Evolutionary conservation across 2,888 invertebrate genomes (phyloP), one percentile per base, ranked within the genome.

Genomic region (Notodonta dromedarius): DNA sequence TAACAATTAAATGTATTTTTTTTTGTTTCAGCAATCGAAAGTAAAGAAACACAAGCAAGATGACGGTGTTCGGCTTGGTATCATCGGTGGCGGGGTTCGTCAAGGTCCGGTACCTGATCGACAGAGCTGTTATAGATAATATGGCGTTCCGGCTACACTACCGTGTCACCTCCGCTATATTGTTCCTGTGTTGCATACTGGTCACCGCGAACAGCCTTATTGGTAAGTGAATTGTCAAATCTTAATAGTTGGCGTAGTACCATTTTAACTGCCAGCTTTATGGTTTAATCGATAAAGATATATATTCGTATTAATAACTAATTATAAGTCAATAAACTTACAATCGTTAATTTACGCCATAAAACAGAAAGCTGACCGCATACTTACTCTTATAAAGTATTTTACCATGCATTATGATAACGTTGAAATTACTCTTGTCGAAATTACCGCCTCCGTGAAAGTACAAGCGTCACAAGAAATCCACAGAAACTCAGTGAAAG

Each of bases 31-130:
- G 86, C 78, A 76, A 80, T 73, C 76, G 76, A 77, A 74, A 79
- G 70, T 80, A 79, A 78, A 78, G 84, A 94, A 85, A 80, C 58
- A 67, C 63, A 72, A 70, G 57, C 74, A 87, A 89, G 83, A 97
- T 97, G 97, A 96, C 96, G 83, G 95, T 97, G 71, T 96, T 97
- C 84, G 97, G 97, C 70, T 95, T 98, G 95, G 96, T 97, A 75
- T 97, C 97, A 83, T 96, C 97, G 77, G 96, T 98, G 78, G 97
- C 97, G 94, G 97, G 97, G 93, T 97, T 98, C 88, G 95, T 98
- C 79, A 98, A 98, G 94, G 97, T 98, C 87, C 96, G 98, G 88
- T 97, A 96, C 94, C 95, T 97, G 76, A 95, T 97, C 85, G 98
- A 98, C 94, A 97, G 96, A 89, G 98, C 98, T 66, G 94, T 97